phyloP scores from a whole-genome alignment of 1,140 invertebrate species.

The Parapsyche elsis region DNA sequence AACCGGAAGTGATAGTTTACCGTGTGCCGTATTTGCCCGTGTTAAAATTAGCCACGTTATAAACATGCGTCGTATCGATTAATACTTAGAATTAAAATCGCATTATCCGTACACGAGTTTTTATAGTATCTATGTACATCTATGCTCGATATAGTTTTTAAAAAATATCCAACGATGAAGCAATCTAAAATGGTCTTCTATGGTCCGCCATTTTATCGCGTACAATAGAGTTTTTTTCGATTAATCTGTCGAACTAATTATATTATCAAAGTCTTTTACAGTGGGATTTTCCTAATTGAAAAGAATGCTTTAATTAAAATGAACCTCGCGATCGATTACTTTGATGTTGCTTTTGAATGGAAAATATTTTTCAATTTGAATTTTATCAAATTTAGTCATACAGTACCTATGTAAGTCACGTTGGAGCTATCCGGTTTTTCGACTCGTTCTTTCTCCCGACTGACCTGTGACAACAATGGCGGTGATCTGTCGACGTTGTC shows the following conservation, averaged over 20 bases:
- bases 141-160: not conserved
- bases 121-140: not conserved
- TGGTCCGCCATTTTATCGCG: not conserved
- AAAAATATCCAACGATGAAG: not conserved
- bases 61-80: no score
- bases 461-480: constrained; percentile 53
- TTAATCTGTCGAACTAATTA: no score
- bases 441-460: constrained; percentile 22
- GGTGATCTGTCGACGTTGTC: constrained; percentile 1
- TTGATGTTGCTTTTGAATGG: not conserved
- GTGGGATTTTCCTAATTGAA: no score
- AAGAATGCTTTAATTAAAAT: no score
- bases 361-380: not conserved
- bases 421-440: not conserved
- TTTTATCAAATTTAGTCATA: no score
- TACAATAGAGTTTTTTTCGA: no score
- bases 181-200: not conserved
- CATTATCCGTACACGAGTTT: not conserved
- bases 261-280: no score
- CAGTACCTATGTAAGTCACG: not conserved
- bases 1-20: no score
- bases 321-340: no score
- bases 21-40: no score
- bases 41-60: no score
- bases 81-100: not conserved